phyloP scores from a whole-genome alignment of 1,140 invertebrate species.

The Temnothorax longispinosus region DNA sequence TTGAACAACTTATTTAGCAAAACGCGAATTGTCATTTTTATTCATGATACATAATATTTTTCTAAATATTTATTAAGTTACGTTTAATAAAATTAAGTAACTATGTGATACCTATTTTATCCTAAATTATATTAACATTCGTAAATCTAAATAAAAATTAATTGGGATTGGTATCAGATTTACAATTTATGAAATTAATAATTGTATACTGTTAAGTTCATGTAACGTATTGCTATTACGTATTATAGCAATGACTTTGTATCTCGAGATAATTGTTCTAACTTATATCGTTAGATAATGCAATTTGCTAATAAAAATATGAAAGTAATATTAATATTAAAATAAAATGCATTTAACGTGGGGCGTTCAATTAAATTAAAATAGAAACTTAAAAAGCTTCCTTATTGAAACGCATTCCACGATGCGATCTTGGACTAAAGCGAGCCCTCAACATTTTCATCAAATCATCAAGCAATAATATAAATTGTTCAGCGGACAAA shows the following conservation, averaged over 20 bases:
- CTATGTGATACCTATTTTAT: background rate
- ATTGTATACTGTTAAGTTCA: background rate
- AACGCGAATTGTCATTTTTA: background rate
- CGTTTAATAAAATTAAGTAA: background rate
- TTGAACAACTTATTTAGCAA: background rate
- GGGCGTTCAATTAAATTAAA: background rate
- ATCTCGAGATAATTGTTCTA: background rate
- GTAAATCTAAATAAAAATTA: background rate
- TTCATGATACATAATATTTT: background rate
- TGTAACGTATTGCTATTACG: background rate
- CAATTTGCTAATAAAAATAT: slow-evolving; percentile 25
- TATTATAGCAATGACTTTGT: background rate
- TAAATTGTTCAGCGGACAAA: background rate
- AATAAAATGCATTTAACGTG: background rate
- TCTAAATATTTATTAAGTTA: slow-evolving; percentile 1
- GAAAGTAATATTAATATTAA: background rate
- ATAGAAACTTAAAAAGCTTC: background rate
- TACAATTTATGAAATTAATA: slow-evolving; percentile 1
- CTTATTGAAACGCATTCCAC: background rate
- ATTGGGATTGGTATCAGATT: background rate
- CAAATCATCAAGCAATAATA: background rate
- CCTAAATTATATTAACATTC: background rate
- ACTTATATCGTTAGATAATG: background rate
- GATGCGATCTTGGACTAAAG: background rate
- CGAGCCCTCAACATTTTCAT: slow-evolving; percentile 1